phyloP scores from a whole-genome alignment of 1,140 invertebrate genomes.

The Melanaphis sacchari region DNA sequence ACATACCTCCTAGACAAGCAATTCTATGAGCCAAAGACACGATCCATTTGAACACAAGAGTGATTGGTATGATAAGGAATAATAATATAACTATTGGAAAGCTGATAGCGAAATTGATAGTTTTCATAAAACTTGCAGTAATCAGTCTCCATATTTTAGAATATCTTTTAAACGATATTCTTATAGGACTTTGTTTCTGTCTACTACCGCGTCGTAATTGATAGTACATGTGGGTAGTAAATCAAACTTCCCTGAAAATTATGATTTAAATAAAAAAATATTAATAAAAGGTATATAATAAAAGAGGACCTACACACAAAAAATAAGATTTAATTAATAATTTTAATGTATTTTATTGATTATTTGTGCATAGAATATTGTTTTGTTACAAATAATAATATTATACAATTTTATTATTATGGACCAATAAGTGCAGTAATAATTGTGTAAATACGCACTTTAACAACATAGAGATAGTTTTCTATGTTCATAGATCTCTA shows the following conservation, averaged over 20 bases:
- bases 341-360: neutral
- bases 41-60: conserved; percentile 49
- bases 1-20: conserved; percentile 38
- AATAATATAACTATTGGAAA: conserved; percentile 23
- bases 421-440: neutral
- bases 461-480: neutral
- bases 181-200: neutral
- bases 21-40: conserved; percentile 35
- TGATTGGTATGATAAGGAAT: conserved; percentile 19
- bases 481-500: no score
- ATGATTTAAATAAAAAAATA: neutral
- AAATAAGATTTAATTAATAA: neutral
- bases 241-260: neutral
- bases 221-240: conserved; percentile 46
- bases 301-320: neutral
- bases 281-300: neutral
- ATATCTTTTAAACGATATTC: conserved; percentile 44
- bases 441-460: no score
- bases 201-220: conserved; percentile 38
- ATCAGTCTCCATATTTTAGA: conserved; percentile 45
- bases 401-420: neutral
- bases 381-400: neutral
- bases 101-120: conserved; percentile 30
- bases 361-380: neutral
- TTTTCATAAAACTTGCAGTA: conserved; percentile 14